Base-by-base conservation (phyloP, 2,888 invertebrate genomes). In the Papilio protenor region DNA sequence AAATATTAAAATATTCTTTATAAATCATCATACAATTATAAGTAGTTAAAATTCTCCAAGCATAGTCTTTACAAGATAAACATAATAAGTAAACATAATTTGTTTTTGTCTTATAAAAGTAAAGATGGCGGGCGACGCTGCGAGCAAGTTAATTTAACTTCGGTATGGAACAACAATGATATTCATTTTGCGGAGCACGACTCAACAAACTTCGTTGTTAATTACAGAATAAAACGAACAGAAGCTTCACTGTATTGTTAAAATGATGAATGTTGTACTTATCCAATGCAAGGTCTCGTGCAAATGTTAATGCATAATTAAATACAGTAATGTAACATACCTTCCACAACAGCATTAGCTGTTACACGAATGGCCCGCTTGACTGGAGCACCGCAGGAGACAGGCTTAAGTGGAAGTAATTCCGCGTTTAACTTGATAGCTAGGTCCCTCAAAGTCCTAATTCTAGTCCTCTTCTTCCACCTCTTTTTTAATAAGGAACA, bases 171-270 rank as follows among this genome's bases (percentile, higher is more conserved):
- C 21, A 49, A 70, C 70, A 49, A 49, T 23, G 47, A 47, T 70
- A 47, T 47, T 70, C 70, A 70, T 70, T 70, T 12, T 49, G 40
- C 21, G 47, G 45, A 47, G 70, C 47, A 70, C 47, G 23, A 45
- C 70, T 49, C 70, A 47, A 70, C 70, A 47, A 70, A 70, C 70
- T 70, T 70, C 66, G 49, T 49, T 70, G 70, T 70, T 70, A 70
- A 70, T 70, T 70, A 47, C 47, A 23, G 47, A 47, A 70, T n/a
- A 16, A 23, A 70, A 70, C 23, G 47, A 70, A 70, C 47, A 70
- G 21, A 70, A 70, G 47, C 21, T 49, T 47, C 70, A 21, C 45
- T 45, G 21, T n/a, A 5, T 49, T 49, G 10, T 70, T 14, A 70
- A 21, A 6, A 64, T 66, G 18, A 40, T 64, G 8, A 66, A 33